These are phyloP conservation scores for Tenualosa ilisha DNA, from an alignment of 2,797 vertebrate genomes.

Conservation along the genomic window DNA sequence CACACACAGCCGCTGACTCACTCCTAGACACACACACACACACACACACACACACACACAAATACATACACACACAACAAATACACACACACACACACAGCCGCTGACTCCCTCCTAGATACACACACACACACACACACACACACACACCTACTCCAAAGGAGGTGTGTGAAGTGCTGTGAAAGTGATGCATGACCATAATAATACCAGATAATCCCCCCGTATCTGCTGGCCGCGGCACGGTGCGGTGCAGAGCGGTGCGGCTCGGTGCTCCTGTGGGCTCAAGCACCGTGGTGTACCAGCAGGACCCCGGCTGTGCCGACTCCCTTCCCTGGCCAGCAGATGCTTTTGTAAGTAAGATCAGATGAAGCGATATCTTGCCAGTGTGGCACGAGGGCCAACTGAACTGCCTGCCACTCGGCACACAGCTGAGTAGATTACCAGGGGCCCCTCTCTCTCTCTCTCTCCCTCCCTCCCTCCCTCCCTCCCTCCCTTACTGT, in stretches of 20 bases:
- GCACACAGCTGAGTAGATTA: constrained; percentile 63
- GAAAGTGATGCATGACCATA: constrained; percentile 59
- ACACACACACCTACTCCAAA: neutral
- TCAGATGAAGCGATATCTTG: constrained; percentile 66
- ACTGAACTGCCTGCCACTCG: constrained; percentile 49
- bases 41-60: neutral
- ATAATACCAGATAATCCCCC: constrained; percentile 70
- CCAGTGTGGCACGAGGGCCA: constrained; percentile 50
- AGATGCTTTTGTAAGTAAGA: constrained; percentile 64
- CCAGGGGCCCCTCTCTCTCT: constrained; percentile 42
- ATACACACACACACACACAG: constrained; percentile 14
- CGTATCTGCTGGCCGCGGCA: constrained; percentile 49
- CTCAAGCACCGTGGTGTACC: constrained; percentile 42
- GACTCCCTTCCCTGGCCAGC: constrained; percentile 51
- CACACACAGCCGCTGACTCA: neutral
- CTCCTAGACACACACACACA: neutral
- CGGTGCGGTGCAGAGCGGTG: constrained; percentile 49
- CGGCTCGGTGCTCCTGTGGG: constrained; percentile 56
- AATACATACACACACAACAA: neutral
- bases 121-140: neutral
- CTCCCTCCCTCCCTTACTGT: neutral
- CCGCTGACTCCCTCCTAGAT: neutral
- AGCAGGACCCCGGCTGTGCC: constrained; percentile 41
- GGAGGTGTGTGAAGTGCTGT: constrained; percentile 44
- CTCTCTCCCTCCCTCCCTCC: neutral